A percentile compares a stretch with the other conserved stretches of the same genome.
Conservation (phyloP, 2,888 invertebrate species). For the Acrobasis consociella region DNA sequence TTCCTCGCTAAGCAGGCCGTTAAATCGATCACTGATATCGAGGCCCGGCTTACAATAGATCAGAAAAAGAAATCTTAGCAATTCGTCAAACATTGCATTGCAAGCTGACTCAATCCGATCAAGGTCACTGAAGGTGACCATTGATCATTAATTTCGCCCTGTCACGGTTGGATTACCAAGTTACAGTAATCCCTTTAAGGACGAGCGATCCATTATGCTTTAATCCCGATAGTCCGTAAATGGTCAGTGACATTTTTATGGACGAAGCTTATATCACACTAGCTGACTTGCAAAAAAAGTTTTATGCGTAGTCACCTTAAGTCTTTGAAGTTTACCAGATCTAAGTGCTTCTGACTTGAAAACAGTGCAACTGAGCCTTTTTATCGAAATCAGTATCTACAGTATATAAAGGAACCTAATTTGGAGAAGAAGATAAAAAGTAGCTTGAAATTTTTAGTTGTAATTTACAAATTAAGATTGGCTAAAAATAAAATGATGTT, state of each 20-base stretch:
- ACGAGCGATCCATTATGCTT: not conserved
- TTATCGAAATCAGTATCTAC: too few relatives aligned
- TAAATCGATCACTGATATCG: not conserved
- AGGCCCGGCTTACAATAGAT: not conserved
- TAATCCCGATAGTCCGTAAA: not conserved
- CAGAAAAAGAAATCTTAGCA: slow-evolving; percentile 1
- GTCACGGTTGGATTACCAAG: not conserved
- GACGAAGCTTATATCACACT: not conserved
- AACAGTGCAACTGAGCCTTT: too few relatives aligned
- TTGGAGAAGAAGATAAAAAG: too few relatives aligned
- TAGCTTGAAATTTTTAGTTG: too few relatives aligned
- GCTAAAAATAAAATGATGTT: too few relatives aligned
- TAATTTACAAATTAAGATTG: too few relatives aligned
- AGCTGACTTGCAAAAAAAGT: not conserved
- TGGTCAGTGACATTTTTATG: not conserved
- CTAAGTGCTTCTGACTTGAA: too few relatives aligned
- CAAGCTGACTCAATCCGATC: not conserved
- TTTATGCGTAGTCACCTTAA: not conserved
- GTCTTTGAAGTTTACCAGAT: too few relatives aligned
- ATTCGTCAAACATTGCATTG: not conserved
- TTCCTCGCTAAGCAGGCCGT: not conserved
- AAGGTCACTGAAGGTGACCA: not conserved
- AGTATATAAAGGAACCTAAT: too few relatives aligned
- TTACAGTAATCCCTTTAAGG: not conserved
- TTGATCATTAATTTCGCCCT: not conserved